Percentiles rank a stretch among this genome's conserved stretches.
phyloP scores from a whole-genome alignment of 2,888 invertebrate species.

The Orchesellides sinensis region DNA sequence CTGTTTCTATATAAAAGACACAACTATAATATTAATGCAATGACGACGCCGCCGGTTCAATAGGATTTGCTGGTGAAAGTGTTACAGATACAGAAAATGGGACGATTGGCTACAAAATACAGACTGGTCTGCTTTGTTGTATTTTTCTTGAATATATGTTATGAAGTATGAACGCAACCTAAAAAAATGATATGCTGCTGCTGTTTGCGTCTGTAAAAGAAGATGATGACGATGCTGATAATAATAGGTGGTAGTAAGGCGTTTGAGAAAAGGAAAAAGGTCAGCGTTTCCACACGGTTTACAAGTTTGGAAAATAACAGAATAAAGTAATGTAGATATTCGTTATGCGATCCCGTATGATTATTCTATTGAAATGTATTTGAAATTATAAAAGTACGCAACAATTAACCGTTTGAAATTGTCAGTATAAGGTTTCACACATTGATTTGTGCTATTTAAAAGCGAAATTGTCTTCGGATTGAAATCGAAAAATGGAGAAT shows the following conservation, averaged over 20 bases:
- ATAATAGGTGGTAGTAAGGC: slow-evolving; percentile 5
- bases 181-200: background rate
- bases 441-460: too few species aligned
- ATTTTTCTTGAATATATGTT: background rate
- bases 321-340: too few species aligned
- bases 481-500: too few species aligned
- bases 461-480: too few species aligned
- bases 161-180: background rate
- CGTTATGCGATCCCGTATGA: too few species aligned
- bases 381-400: too few species aligned
- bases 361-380: too few species aligned
- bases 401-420: too few species aligned
- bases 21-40: background rate
- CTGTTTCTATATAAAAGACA: background rate
- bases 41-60: slow-evolving; percentile 4
- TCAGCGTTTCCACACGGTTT: too few species aligned
- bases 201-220: background rate
- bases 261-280: slow-evolving; percentile 10
- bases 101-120: background rate
- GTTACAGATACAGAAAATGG: background rate
- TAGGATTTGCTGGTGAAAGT: slow-evolving; percentile 11
- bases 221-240: slow-evolving; percentile 15
- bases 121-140: background rate
- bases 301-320: too few species aligned
- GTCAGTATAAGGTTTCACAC: too few species aligned